phyloP scores from a whole-genome alignment of 2,888 invertebrate genomes.

The Aporophyla nigra region DNA sequence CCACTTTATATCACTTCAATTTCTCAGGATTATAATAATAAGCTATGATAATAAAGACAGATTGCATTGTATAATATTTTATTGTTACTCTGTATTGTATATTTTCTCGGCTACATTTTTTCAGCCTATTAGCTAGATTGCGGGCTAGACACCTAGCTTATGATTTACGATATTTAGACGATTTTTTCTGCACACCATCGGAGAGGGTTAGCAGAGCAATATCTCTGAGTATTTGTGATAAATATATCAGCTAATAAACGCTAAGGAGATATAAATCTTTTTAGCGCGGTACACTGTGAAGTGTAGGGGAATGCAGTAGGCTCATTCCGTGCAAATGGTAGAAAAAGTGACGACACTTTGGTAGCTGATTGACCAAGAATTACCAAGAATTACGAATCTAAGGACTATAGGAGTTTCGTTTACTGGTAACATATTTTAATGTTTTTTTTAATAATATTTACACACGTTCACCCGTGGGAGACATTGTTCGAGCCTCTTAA shows the following conservation, averaged over 20 bases:
- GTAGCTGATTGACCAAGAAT: not conserved
- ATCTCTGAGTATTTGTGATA: constrained; percentile 87
- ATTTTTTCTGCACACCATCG: constrained; percentile 73
- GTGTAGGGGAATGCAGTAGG: constrained; percentile 63
- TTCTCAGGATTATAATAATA: constrained; percentile 18
- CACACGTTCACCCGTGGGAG: not conserved
- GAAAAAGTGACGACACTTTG: not conserved
- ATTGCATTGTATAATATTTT: constrained; percentile 51
- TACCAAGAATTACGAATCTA: not conserved
- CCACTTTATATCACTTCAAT: constrained; percentile 15
- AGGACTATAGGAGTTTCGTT: not conserved
- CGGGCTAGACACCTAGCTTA: constrained; percentile 68
- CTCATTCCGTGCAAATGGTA: not conserved
- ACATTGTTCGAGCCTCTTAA: not conserved
- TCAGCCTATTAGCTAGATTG: constrained; percentile 75
- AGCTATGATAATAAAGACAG: constrained; percentile 55
- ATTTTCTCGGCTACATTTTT: constrained; percentile 54
- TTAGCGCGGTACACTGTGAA: constrained; percentile 72
- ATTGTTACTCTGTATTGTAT: constrained; percentile 47
- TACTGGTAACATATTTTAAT: not conserved
- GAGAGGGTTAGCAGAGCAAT: constrained; percentile 79
- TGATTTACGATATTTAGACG: constrained; percentile 78
- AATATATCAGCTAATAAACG: constrained; percentile 89
- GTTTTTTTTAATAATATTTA: not conserved
- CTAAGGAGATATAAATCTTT: constrained; percentile 86